These are phyloP conservation scores for Lerista edwardsae DNA, from an alignment of 2,797 vertebrate genomes.

Conservation along the genomic window DNA sequence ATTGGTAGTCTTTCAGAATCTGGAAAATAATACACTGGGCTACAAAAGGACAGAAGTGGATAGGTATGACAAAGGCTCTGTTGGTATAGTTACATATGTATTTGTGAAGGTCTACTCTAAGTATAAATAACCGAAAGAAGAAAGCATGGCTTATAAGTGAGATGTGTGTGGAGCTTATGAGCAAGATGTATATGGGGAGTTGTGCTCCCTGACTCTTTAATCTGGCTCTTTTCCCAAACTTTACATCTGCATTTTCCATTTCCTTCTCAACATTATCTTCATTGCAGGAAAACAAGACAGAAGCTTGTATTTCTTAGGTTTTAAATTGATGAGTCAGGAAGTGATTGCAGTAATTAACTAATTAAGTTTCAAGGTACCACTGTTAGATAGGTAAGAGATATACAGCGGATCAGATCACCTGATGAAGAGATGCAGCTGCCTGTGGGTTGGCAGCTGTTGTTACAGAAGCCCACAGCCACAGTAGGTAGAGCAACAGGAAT, in stretches of 20 bases:
- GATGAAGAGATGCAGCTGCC: background rate
- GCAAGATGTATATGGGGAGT: background rate
- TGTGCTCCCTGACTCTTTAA: background rate
- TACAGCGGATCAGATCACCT: slow-evolving; percentile 19
- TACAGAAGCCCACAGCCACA: background rate
- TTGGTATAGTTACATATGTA: background rate
- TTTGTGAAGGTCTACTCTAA: background rate
- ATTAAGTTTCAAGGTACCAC: slow-evolving; percentile 24
- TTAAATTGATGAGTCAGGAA: slow-evolving; percentile 10
- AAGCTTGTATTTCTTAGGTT: slow-evolving; percentile 12
- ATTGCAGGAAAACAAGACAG: background rate
- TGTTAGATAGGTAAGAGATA: background rate
- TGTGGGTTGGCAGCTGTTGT: background rate
- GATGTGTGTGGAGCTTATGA: background rate
- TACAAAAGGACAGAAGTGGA: background rate
- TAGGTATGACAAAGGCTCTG: background rate
- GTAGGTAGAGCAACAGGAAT: background rate
- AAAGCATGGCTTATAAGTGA: background rate
- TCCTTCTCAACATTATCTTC: rapidly evolving
- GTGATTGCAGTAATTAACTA: slow-evolving; percentile 21
- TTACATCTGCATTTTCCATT: background rate
- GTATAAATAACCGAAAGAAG: background rate
- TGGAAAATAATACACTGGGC: background rate
- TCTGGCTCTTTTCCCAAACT: background rate
- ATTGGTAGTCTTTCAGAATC: background rate